Percentiles rank a stretch among this genome's conserved stretches.
phyloP scores from a whole-genome alignment of 2,888 invertebrate species.

The Endotricha flammealis region DNA sequence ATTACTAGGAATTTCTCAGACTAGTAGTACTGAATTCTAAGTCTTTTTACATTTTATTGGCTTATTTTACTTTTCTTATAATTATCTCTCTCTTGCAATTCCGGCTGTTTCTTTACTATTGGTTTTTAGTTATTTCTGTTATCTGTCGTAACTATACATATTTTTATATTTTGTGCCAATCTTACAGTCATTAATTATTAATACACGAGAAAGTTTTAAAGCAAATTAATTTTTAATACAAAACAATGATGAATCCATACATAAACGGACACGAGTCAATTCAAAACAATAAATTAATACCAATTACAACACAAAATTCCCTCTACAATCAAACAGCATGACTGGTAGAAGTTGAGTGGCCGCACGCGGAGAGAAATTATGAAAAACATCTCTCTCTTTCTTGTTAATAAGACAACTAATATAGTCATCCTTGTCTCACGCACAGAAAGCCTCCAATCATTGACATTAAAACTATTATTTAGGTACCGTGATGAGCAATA shows the following conservation, averaged over 20 bases:
- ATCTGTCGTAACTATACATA: too few species aligned
- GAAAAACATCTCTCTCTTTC: conserved; percentile 42
- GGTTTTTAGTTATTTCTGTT: too few species aligned
- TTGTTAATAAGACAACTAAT: conserved; percentile 11
- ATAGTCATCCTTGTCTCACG: conserved; percentile 3
- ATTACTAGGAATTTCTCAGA: too few species aligned
- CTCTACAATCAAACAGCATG: conserved; percentile 72
- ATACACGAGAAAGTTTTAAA: too few species aligned
- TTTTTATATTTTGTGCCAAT: too few species aligned
- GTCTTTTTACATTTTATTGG: too few species aligned
- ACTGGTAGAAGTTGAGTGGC: conserved; percentile 67
- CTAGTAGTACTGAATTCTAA: too few species aligned
- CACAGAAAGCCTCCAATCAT: conserved; percentile 33
- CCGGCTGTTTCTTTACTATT: too few species aligned
- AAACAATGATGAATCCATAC: conserved; percentile 36
- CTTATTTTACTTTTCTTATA: too few species aligned
- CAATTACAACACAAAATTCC: conserved; percentile 67
- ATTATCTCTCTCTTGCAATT: too few species aligned
- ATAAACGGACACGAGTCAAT: conserved; percentile 41
- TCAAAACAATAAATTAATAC: conserved; percentile 70
- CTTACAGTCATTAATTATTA: too few species aligned
- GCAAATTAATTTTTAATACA: too few species aligned
- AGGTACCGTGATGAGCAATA: conserved; percentile 29
- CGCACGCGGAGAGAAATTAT: conserved; percentile 66
- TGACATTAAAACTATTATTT: conserved; percentile 39